Percentiles rank a stretch among this genome's conserved stretches.
Conservation (phyloP, 1,140 invertebrate genomes). For the Cydia amplana region DNA sequence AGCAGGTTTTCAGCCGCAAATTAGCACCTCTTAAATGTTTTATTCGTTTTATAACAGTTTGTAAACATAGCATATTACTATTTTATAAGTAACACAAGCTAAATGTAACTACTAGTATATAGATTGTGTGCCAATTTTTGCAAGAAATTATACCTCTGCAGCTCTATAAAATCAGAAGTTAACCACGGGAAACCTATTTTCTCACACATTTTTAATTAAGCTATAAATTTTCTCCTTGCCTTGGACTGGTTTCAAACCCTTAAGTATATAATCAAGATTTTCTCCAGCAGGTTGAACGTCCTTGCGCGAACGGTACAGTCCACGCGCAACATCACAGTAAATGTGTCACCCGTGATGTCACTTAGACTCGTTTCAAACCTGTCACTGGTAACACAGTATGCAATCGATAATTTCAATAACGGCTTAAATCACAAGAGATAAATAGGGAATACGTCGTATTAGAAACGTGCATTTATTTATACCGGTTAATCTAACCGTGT, state of each 20-base stretch:
- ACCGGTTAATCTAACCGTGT: slow-evolving; percentile 37
- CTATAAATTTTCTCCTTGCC: slow-evolving; percentile 8
- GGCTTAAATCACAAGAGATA: background rate
- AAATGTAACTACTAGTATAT: background rate
- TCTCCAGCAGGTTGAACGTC: background rate
- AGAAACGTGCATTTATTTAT: background rate
- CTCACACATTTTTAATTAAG: slow-evolving; percentile 8
- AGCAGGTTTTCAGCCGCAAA: too few relatives aligned
- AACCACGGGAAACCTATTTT: background rate
- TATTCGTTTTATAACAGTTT: too few relatives aligned
- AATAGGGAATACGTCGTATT: background rate
- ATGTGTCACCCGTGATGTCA: slow-evolving; percentile 33
- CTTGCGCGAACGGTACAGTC: slow-evolving; percentile 11
- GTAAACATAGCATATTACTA: too few relatives aligned
- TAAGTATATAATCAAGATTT: slow-evolving; percentile 12
- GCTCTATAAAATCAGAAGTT: background rate
- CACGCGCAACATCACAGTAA: background rate
- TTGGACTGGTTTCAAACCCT: background rate
- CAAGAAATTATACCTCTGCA: background rate
- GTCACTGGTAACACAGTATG: slow-evolving; percentile 28
- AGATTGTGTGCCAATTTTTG: background rate
- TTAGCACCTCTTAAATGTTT: too few relatives aligned
- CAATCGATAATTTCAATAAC: slow-evolving; percentile 12
- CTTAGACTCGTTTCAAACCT: slow-evolving; percentile 19
- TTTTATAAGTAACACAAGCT: too few relatives aligned